A percentile compares a stretch with the other conserved stretches of the same genome.
phyloP scores from a whole-genome alignment of 2,797 vertebrate species.

The Semaprochilodus insignis region DNA sequence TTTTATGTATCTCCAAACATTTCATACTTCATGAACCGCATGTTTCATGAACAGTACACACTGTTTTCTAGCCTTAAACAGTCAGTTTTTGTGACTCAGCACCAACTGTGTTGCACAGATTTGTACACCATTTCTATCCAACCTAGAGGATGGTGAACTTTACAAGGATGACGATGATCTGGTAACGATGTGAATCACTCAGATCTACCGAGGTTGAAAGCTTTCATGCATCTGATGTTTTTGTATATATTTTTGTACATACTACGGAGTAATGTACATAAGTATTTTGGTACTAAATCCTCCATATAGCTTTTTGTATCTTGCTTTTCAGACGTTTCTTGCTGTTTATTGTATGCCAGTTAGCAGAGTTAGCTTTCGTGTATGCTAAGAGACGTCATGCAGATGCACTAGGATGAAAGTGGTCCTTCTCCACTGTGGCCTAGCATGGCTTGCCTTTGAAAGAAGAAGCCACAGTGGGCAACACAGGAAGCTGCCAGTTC shows the following conservation, averaged over 20 bases:
- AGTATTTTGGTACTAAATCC: conserved; percentile 56
- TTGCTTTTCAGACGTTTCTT: neutral
- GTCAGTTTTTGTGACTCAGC: conserved; percentile 2
- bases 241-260: conserved; percentile 51
- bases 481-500: neutral
- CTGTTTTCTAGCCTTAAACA: conserved; percentile 8
- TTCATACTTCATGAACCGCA: neutral
- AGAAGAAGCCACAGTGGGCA: neutral
- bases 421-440: neutral
- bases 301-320: conserved; percentile 17
- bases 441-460: neutral
- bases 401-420: neutral
- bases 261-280: conserved; percentile 27
- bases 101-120: neutral
- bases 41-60: neutral
- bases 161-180: conserved; percentile 1
- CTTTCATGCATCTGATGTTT: conserved; percentile 26
- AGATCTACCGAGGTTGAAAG: neutral
- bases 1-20: neutral
- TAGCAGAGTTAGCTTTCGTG: conserved; percentile 3
- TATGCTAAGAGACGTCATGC: neutral
- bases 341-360: neutral
- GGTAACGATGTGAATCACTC: neutral
- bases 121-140: conserved; percentile 10
- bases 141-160: neutral